Evolutionary conservation across 2,797 vertebrate species (phyloP).

Genomic region (Ispidina picta): DNA sequence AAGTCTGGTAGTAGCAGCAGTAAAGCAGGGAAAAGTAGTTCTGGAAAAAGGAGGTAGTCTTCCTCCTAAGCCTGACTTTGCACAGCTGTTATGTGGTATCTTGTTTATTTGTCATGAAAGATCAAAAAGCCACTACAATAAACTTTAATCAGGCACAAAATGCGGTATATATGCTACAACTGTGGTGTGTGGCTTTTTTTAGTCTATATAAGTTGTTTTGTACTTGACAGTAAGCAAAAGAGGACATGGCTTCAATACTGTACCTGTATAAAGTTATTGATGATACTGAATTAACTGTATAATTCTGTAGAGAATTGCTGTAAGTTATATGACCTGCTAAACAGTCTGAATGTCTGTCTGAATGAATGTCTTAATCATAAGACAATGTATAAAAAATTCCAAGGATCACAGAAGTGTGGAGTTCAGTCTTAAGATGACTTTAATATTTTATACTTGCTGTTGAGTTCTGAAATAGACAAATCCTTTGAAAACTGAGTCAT

Average conservation of each 20-base stretch:
- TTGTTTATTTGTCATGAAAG: slow-evolving; percentile 62
- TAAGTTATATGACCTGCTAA: slow-evolving; percentile 75
- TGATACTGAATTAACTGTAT: slow-evolving; percentile 73
- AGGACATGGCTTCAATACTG: slow-evolving; percentile 69
- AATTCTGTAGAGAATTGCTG: slow-evolving; percentile 76
- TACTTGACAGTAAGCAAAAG: slow-evolving; percentile 67
- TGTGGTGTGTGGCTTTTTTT: slow-evolving; percentile 71
- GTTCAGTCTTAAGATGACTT: neutral
- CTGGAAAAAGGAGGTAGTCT: slow-evolving; percentile 95
- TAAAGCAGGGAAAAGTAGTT: slow-evolving; percentile 89
- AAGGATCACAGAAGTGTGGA: neutral
- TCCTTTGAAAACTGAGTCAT: neutral
- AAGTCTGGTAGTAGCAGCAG: slow-evolving; percentile 88
- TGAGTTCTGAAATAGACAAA: neutral
- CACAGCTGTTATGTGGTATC: slow-evolving; percentile 63
- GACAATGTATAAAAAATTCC: neutral
- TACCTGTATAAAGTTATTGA: slow-evolving; percentile 73
- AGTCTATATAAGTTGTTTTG: slow-evolving; percentile 73
- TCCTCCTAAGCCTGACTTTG: slow-evolving; percentile 45
- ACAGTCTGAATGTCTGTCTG: slow-evolving; percentile 4
- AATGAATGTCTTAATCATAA: slow-evolving; percentile 64
- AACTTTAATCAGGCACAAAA: slow-evolving; percentile 58
- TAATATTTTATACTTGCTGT: neutral
- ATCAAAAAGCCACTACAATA: slow-evolving; percentile 75
- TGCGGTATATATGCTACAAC: slow-evolving; percentile 46